These are phyloP conservation scores for Apodemus speciosus DNA, from an alignment of 2,113 vertebrate genomes.

Conservation along the genomic window DNA sequence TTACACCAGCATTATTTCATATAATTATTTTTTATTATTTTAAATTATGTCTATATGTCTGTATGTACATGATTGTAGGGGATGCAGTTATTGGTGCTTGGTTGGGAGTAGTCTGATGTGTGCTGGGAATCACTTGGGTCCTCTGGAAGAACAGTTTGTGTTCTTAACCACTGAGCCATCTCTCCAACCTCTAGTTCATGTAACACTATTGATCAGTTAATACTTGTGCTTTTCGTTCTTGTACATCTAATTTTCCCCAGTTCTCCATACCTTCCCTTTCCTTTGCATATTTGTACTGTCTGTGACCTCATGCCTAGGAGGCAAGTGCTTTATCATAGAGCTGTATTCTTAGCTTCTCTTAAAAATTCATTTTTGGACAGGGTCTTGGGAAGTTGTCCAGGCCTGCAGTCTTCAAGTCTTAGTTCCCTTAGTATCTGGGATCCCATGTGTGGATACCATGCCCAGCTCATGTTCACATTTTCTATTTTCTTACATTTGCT, in stretches of 20 bases:
- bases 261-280: neutral
- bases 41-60: neutral
- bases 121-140: neutral
- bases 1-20: conserved; percentile 47
- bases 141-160: neutral
- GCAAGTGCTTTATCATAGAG: neutral
- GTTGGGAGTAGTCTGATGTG: neutral
- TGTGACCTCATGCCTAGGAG: neutral
- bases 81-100: neutral
- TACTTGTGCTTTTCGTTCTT: neutral
- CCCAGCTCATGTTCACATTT: neutral
- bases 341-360: neutral
- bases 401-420: neutral
- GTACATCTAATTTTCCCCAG: neutral
- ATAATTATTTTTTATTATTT: neutral
- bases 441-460: neutral
- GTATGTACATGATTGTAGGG: neutral
- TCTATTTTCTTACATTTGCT: conserved; percentile 18
- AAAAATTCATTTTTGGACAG: neutral
- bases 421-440: too few species aligned
- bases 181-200: neutral
- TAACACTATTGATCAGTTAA: conserved; percentile 36
- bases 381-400: neutral
- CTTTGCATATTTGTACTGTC: neutral
- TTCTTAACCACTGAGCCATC: neutral